Conservation (phyloP, 2,797 vertebrate genomes). For the Holocentrus rufus region DNA sequence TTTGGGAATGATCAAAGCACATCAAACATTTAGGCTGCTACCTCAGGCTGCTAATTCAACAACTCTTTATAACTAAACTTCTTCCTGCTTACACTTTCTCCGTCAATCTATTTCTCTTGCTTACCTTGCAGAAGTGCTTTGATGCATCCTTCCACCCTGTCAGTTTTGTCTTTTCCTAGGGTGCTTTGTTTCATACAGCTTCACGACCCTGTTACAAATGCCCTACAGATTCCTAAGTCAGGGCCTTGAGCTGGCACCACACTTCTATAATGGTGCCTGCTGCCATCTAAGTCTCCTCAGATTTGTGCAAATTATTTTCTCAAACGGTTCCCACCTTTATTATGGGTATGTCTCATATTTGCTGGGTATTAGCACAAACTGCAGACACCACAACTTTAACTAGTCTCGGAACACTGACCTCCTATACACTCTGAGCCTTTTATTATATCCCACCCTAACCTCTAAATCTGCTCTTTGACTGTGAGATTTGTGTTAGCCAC, state of each 20-base stretch:
- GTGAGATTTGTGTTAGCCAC: neutral
- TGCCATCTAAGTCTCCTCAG: too few species aligned
- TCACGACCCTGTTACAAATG: too few species aligned
- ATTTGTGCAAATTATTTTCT: too few species aligned
- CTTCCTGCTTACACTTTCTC: slow-evolving; percentile 18
- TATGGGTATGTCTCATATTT: too few species aligned
- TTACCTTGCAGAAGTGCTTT: neutral
- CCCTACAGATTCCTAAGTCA: too few species aligned
- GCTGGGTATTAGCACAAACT: too few species aligned
- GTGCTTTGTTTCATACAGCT: too few species aligned
- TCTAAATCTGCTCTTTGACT: neutral
- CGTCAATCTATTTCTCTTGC: neutral
- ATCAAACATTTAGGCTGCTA: neutral
- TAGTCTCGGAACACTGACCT: too few species aligned
- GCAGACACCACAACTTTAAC: too few species aligned
- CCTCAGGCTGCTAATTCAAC: neutral
- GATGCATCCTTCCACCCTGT: neutral
- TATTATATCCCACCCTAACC: neutral
- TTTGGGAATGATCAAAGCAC: neutral
- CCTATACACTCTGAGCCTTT: neutral
- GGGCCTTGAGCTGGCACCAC: too few species aligned
- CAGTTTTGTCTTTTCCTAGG: neutral
- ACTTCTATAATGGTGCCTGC: too few species aligned
- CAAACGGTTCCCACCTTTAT: too few species aligned
- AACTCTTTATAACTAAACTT: neutral